Conservation (phyloP, 2,797 vertebrate genomes). For the Diceros bicornis region DNA sequence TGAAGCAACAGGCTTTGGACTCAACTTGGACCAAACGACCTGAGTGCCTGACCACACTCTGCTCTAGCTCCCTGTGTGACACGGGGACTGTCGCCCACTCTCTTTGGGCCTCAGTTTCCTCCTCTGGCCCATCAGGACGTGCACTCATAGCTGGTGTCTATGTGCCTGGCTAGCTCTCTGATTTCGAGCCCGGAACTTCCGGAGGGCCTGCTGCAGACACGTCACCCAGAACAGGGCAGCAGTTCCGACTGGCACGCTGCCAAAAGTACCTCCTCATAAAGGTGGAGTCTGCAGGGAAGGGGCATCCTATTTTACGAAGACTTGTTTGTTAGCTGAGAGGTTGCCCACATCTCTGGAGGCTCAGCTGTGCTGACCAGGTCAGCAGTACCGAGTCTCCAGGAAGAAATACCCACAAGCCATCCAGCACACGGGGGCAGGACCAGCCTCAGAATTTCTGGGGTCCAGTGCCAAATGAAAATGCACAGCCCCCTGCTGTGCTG, state of each 20-base stretch:
- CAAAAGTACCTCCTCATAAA: neutral
- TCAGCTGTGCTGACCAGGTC: neutral
- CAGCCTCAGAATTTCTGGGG: neutral
- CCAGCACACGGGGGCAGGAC: rapidly evolving
- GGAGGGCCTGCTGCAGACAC: neutral
- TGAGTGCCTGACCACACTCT: neutral
- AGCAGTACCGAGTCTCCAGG: rapidly evolving
- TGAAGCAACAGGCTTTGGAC: neutral
- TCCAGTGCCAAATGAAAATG: neutral
- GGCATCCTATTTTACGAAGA: neutral
- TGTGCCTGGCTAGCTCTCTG: neutral
- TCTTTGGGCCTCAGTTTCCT: neutral
- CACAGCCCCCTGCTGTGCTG: too few relatives aligned
- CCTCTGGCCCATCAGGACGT: rapidly evolving
- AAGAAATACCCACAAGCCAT: neutral
- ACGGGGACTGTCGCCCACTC: neutral
- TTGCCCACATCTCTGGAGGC: neutral
- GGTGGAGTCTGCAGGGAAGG: neutral
- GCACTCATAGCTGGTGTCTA: rapidly evolving
- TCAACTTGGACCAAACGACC: neutral
- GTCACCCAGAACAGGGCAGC: rapidly evolving
- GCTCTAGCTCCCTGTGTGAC: neutral
- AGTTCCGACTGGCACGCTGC: rapidly evolving
- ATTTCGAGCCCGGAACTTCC: neutral
- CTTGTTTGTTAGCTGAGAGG: neutral